Conservation (phyloP, 2,113 vertebrate species). For the Cyphomyrus discorhynchus region DNA sequence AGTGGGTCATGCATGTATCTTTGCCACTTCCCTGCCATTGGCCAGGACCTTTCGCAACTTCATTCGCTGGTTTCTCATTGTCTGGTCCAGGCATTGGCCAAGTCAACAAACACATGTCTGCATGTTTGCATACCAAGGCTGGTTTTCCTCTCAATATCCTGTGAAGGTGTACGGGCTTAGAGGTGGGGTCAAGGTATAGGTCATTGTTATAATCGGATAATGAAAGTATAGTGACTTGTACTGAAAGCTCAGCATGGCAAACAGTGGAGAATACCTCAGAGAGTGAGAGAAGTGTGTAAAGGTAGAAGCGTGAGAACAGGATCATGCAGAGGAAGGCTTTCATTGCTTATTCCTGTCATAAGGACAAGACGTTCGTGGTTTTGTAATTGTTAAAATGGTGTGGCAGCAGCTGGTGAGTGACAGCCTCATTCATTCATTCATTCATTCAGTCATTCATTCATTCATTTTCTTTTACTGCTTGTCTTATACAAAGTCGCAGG, state of each 20-base stretch:
- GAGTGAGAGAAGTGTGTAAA: not conserved
- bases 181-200: not conserved
- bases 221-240: not conserved
- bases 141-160: not conserved
- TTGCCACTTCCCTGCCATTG: not conserved
- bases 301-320: not conserved
- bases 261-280: not conserved
- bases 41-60: not conserved
- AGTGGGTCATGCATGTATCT: not conserved
- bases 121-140: not conserved
- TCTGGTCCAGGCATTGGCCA: not conserved
- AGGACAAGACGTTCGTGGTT: not conserved
- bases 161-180: not conserved
- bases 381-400: not conserved
- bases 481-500: too few relatives aligned
- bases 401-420: not conserved
- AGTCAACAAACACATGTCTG: not conserved
- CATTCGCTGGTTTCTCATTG: not conserved
- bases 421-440: not conserved
- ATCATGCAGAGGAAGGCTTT: not conserved
- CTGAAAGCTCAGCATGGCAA: not conserved
- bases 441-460: too few relatives aligned
- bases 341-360: not conserved
- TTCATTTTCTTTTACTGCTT: too few relatives aligned
- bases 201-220: not conserved